A percentile compares a stretch with the other conserved stretches of the same genome.
Conservation (phyloP, 92 coral and sea anemone species). For the Umimayanthus chanpuru region DNA sequence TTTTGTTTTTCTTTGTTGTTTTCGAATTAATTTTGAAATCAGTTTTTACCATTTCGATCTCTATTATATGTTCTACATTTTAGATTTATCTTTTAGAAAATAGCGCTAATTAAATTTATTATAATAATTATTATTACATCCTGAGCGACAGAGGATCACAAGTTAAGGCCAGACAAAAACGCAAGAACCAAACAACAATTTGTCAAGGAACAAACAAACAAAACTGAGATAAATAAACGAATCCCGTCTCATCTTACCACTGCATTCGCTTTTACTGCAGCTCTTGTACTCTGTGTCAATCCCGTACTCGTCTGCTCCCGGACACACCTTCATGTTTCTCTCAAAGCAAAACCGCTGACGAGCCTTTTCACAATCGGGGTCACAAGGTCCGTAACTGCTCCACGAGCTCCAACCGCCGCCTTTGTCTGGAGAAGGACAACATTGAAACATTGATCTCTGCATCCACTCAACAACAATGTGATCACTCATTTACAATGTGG, state of each 20-base stretch:
- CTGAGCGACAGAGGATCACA: background rate
- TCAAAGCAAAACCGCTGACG: slow-evolving; percentile 58
- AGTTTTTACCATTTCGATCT: no score
- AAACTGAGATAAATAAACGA: background rate
- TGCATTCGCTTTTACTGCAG: slow-evolving; percentile 43
- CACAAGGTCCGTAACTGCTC: slow-evolving; percentile 56
- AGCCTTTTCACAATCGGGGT: slow-evolving; percentile 30
- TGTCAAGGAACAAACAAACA: background rate
- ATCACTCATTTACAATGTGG: no score
- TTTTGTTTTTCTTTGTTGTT: no score
- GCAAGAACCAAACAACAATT: background rate
- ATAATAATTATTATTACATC: background rate
- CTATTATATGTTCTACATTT: no score
- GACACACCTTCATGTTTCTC: slow-evolving; percentile 35
- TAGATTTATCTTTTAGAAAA: no score
- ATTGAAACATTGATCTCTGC: background rate
- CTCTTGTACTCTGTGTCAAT: slow-evolving; percentile 15
- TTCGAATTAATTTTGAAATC: no score
- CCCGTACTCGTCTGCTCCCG: slow-evolving; percentile 42
- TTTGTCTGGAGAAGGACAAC: slow-evolving; percentile 22
- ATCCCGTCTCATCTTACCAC: slow-evolving; percentile 8
- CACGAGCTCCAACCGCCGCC: slow-evolving; percentile 53
- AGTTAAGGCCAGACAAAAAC: no score
- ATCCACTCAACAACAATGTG: background rate
- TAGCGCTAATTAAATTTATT: background rate